Evolutionary conservation across 2,888 invertebrate genomes (phyloP), one percentile per base, ranked within the genome.

Genomic region (Heteromurus nitidus): DNA sequence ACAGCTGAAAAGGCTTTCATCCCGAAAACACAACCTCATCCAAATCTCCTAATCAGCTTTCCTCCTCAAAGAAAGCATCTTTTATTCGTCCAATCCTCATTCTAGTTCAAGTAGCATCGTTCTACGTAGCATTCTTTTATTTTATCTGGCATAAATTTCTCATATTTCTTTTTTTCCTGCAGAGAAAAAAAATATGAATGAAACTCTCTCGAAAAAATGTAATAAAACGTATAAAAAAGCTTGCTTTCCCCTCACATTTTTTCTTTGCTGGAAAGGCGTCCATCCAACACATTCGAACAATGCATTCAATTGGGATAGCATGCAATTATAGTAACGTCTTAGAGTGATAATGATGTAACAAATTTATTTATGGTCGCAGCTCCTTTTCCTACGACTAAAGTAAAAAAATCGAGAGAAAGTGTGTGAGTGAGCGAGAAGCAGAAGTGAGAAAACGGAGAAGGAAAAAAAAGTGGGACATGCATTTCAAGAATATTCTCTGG

Each of bases 331-430:
- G 58, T 24, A 18, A 26, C 18, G 28, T 58, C 50, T 58, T 50
- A 18, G 58, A 28, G 58, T 58, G 58, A 58, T 58, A 58, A 58
- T 58, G 58, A 58, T 58, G 58, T 58, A 58, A 26, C 28, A 58
- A 58, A 58, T 58, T 58, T 58, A 58, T 58, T 58, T 58, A 58
- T 58, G 9, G 58, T 28, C 58, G 18, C 50, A 50, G n/a, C 3
- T n/a, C 36, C 9, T 36, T 9, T 7, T 36, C 13, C 13, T 36
- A 7, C 7, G 9, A 9, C 7, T 36, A 7, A 7, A 18, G 20
- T 20, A 53, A 53, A 36, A 36, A 53, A 53, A 22, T 53, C 53
- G 20, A 22, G 20, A 22, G 20, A 22, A 53, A 50, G n/a, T 50
- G 50, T 50, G 20, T 13, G 53, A 2, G 20, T 3, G 20, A 18